Base-by-base conservation (phyloP, 2,888 invertebrate genomes). In the Lysandra bellargus region DNA sequence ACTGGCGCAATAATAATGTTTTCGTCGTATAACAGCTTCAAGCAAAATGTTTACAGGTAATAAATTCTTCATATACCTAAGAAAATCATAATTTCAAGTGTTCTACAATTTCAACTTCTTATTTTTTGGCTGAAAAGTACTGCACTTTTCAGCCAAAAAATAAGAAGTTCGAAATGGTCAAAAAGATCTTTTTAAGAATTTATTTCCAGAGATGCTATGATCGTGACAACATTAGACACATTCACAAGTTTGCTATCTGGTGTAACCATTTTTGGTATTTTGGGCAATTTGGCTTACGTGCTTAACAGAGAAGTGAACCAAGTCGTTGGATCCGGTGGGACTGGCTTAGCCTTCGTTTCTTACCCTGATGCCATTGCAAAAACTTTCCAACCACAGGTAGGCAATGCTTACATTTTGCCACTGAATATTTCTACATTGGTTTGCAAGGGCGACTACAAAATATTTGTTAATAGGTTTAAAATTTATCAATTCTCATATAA, bases 341-440 rank as follows among this genome's bases (percentile, higher is more conserved):
- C 97, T 0, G 97, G 98, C 17, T 91, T 98, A 77, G 98, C 98
- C 0, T 98, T 98, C 86, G 96, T 98, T 60, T 97, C 97, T 0
- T 98, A 98, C 89, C 98, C 98, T 0, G 97, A 97, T 85, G 98
- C 98, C 2, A 96, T 98, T 80, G 96, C 97, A 0, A 96, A 97
- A 84, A 97, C 98, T 82, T 95, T 96, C 60, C 96, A 96, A 5
- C 97, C 98, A 1, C 98, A 97, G 95, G 96, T 96, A 81, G 7
- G 69, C 23, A 12, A 30, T 30, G 64, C 12, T 64, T 7, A 44
- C 9, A 7, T 40, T 40, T 40, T 49, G 49, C 7, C 44, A 44
- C 14, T 53, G 53, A 53, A 7, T 49, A 6, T 49, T 44, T 44
- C 5, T 9, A 9, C 9, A 49, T 49, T 9, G 7, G 9, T 49